Evolutionary conservation across 53 echinoderm and acorn worm species (phyloP).

Genomic region (Holothuria scabra): DNA sequence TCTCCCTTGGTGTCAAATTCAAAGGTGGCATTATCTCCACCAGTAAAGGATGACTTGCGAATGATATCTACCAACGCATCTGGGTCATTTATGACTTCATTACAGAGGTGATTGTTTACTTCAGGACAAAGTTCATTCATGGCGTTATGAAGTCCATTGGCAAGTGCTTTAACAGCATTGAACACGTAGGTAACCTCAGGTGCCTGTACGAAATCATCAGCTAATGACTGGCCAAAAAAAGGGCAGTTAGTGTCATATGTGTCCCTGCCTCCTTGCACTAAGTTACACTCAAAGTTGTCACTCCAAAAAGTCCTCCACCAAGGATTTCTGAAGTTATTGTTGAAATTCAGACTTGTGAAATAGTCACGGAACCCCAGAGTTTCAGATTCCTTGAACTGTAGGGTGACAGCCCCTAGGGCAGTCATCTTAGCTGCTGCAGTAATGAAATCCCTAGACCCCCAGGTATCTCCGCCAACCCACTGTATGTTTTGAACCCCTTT

Average conservation of each 20-base stretch:
- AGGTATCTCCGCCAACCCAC: conserved; percentile 90
- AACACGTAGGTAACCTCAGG: conserved; percentile 74
- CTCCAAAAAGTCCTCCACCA: conserved; percentile 81
- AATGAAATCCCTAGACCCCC: conserved; percentile 78
- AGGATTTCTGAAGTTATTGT: conserved; percentile 76
- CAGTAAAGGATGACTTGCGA: conserved; percentile 46
- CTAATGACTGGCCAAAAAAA: conserved; percentile 22
- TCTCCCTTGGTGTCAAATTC: conserved; percentile 72
- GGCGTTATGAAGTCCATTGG: conserved; percentile 68
- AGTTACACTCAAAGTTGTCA: conserved; percentile 78
- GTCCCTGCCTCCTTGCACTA: conserved; percentile 35
- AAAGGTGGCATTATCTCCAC: conserved; percentile 62
- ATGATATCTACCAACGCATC: conserved; percentile 61
- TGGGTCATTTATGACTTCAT: conserved; percentile 64
- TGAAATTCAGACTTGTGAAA: conserved; percentile 50
- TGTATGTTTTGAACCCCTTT: conserved; percentile 62
- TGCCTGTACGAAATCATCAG: conserved; percentile 53
- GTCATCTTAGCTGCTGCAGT: conserved; percentile 59
- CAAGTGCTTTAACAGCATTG: conserved; percentile 81
- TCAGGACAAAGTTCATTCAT: conserved; percentile 71
- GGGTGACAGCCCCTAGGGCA: conserved; percentile 65
- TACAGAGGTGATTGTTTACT: conserved; percentile 65
- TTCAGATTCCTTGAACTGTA: conserved; percentile 56
- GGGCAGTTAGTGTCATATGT: conserved; percentile 56
- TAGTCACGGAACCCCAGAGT: conserved; percentile 61